A percentile compares a stretch with the other conserved stretches of the same genome.
Conservation (phyloP, 1,140 invertebrate species). For the Monochamus saltuarius region DNA sequence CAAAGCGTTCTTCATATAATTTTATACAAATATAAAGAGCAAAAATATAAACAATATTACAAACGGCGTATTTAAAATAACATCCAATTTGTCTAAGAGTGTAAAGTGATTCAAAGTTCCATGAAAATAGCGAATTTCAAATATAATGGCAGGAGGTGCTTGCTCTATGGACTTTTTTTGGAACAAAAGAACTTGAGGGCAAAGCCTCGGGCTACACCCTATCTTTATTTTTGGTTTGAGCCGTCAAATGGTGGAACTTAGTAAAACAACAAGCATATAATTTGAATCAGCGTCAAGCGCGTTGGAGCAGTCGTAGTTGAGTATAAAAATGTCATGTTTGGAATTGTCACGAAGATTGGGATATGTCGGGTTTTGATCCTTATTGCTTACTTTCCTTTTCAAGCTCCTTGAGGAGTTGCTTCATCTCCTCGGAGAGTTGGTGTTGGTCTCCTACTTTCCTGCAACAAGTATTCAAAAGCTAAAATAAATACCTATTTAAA, state of each 20-base stretch:
- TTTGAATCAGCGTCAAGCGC: neutral
- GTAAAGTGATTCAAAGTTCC: neutral
- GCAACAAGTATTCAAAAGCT: conserved; percentile 21
- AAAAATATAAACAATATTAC: too few species aligned
- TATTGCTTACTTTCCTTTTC: conserved; percentile 49
- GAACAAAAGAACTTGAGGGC: neutral
- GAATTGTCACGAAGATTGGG: conserved; percentile 2
- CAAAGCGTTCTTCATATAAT: too few species aligned
- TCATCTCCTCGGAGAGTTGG: conserved; percentile 50
- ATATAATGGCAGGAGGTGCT: too few species aligned
- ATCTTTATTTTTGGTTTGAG: neutral
- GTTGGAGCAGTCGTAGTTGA: neutral
- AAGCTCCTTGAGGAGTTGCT: conserved; percentile 46
- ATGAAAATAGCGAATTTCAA: neutral
- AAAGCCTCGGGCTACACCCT: neutral
- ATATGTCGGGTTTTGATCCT: conserved; percentile 20
- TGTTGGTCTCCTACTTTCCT: conserved; percentile 45
- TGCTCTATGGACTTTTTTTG: too few species aligned
- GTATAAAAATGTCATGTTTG: conserved; percentile 7
- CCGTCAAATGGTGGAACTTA: neutral
- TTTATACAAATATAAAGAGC: neutral
- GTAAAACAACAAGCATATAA: neutral
- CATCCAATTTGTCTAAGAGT: neutral
- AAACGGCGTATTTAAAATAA: neutral
- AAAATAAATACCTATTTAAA: too few species aligned